Evolutionary conservation across 2,888 invertebrate species (phyloP), one percentile per base, ranked within the genome.

Genomic region (Dyspetes luteomarginatus): DNA sequence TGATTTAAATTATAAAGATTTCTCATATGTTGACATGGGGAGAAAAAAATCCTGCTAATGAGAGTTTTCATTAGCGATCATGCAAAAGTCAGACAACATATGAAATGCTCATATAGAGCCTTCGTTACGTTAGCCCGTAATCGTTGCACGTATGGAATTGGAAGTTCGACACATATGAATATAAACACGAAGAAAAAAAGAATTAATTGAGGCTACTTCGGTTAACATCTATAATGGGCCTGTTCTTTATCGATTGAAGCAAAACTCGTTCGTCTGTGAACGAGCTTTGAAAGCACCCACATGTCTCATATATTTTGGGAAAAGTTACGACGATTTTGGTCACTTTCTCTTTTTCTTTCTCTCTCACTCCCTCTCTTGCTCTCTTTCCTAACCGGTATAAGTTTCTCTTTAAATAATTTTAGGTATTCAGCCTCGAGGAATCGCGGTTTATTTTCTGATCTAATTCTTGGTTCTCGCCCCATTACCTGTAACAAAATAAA

Each of bases 401-500:
- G n/a, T n/a, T n/a, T n/a, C n/a, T n/a, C n/a, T n/a, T n/a, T n/a
- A n/a, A n/a, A n/a, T n/a, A n/a, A n/a, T n/a, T 9, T 9, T 2
- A 1, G 30, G 9, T 30, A 0, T 12, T 36, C 12, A 36, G 0
- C 36, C 36, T 36, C 36, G 36, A 7, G 36, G 12, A 7, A 9
- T 36, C 36, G 9, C 7, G 36, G 7, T 36, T 9, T 36, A 36
- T 36, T 36, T 36, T 12, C 1, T 12, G 36, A 12, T 36, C 9
- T 12, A 36, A 3, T 36, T 36, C 36, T 4, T 36, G 7, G 36
- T 12, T 36, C 9, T 36, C 36, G 36, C 36, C 9, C 12, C 36
- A 1, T 36, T 12, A 12, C 17, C 22, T 50, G 19, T 9, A 24
- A 45, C 26, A 65, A 74, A 45, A 74, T 74, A 74, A 64, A 74